Evolutionary conservation across 2,113 vertebrate genomes (phyloP).

Genomic region (Alethe castanea): DNA sequence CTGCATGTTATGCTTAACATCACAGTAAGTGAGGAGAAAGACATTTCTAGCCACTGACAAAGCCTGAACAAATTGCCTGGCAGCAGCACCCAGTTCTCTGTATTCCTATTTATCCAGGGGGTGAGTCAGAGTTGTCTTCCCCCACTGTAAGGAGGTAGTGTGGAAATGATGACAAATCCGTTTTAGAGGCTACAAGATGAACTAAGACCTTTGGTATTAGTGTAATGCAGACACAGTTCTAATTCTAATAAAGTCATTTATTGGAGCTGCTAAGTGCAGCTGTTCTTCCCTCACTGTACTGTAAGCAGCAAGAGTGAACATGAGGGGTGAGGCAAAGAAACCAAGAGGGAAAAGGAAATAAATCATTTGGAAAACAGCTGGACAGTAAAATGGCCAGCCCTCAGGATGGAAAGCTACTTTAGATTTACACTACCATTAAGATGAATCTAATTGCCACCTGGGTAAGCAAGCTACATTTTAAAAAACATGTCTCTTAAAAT

Average conservation of each 20-base stretch:
- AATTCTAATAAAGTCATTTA: slow-evolving; percentile 44
- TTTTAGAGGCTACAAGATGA: not conserved
- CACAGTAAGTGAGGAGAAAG: not conserved
- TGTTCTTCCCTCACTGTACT: not conserved
- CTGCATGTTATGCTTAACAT: not conserved
- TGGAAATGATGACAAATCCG: slow-evolving; percentile 15
- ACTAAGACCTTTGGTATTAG: slow-evolving; percentile 12
- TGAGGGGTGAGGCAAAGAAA: not conserved
- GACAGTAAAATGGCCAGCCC: not conserved
- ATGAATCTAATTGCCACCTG: not conserved
- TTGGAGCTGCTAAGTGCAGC: not conserved
- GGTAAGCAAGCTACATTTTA: slow-evolving; percentile 7
- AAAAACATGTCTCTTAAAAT: not conserved
- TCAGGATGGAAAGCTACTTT: not conserved
- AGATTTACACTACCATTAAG: not conserved
- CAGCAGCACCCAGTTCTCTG: not conserved
- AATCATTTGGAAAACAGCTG: slow-evolving; percentile 42
- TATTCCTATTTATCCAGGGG: not conserved
- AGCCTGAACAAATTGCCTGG: not conserved
- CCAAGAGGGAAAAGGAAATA: slow-evolving; percentile 24
- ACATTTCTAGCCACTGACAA: not conserved
- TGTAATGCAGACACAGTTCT: not conserved
- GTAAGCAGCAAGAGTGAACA: not conserved
- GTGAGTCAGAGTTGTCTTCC: slow-evolving; percentile 27
- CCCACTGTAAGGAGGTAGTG: not conserved